Evolutionary conservation across 2,888 invertebrate genomes (phyloP).

Genomic region (Trilocha varians): DNA sequence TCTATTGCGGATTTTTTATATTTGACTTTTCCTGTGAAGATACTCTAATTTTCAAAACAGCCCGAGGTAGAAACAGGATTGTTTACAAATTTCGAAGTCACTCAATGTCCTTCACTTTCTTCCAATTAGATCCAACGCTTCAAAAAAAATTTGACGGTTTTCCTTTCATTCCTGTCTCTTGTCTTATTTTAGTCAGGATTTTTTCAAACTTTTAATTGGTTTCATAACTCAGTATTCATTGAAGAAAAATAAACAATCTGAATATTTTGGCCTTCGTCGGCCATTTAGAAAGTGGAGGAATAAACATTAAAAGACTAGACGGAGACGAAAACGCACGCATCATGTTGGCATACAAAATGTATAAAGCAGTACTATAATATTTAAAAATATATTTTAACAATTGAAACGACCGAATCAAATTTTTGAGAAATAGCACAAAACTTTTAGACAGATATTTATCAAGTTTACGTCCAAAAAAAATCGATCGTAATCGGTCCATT

Average conservation of each 20-base stretch:
- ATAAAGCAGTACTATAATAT: too few species aligned
- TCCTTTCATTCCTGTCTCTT: neutral
- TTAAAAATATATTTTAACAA: too few species aligned
- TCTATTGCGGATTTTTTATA: neutral
- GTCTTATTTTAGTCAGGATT: neutral
- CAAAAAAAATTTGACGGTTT: neutral
- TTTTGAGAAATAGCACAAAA: too few species aligned
- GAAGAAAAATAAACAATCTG: neutral
- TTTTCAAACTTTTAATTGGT: neutral
- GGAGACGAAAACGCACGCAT: too few species aligned
- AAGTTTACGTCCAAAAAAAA: too few species aligned
- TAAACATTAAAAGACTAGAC: too few species aligned
- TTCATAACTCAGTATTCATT: neutral
- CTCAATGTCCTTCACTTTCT: neutral
- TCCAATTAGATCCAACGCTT: neutral
- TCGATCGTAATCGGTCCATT: too few species aligned
- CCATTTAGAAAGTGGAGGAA: too few species aligned
- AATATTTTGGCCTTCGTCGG: neutral
- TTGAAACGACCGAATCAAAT: too few species aligned
- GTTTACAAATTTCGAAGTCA: neutral
- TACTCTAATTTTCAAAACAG: neutral
- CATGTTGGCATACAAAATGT: too few species aligned
- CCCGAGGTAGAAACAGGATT: neutral
- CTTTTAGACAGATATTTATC: too few species aligned
- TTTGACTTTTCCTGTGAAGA: conserved; percentile 1